Evolutionary conservation across 1,140 invertebrate genomes (phyloP).

Genomic region (Himalopsyche phryganea): DNA sequence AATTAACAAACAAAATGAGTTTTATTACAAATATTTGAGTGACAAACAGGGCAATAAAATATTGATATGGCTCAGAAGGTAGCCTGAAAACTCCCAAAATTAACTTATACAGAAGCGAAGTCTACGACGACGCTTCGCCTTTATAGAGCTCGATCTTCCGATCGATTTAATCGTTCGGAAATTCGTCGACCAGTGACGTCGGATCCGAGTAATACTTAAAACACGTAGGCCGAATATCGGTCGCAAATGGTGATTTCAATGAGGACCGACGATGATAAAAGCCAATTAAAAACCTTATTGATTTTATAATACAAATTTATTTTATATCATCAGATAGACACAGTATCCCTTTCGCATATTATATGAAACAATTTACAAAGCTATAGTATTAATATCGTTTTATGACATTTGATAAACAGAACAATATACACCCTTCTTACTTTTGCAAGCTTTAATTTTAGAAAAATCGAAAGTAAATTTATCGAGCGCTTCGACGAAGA

Average conservation of each 20-base stretch:
- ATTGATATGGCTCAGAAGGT: constrained; percentile 9
- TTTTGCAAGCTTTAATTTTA: constrained; percentile 52
- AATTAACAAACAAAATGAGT: constrained; percentile 17
- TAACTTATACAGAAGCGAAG: too few relatives aligned
- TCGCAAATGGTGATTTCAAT: too few relatives aligned
- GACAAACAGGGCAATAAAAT: constrained; percentile 17
- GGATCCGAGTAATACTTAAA: too few relatives aligned
- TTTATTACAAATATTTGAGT: constrained; percentile 19
- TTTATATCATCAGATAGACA: constrained; percentile 56
- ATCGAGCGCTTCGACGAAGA: constrained; percentile 50
- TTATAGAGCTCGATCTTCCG: too few relatives aligned
- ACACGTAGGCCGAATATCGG: too few relatives aligned
- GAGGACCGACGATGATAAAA: too few relatives aligned
- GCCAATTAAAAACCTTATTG: constrained; percentile 38
- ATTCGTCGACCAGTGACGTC: too few relatives aligned
- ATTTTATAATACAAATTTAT: constrained; percentile 55
- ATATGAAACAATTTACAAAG: constrained; percentile 58
- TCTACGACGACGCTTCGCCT: too few relatives aligned
- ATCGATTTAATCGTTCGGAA: too few relatives aligned
- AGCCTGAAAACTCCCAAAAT: too few relatives aligned
- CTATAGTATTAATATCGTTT: constrained; percentile 56
- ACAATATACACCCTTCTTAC: constrained; percentile 55
- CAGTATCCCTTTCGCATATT: constrained; percentile 52
- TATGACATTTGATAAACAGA: constrained; percentile 42
- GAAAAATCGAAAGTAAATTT: constrained; percentile 45